Percentiles rank a stretch among this genome's conserved stretches.
Conservation (phyloP, 2,797 vertebrate genomes). For the Limosa lapponica region DNA sequence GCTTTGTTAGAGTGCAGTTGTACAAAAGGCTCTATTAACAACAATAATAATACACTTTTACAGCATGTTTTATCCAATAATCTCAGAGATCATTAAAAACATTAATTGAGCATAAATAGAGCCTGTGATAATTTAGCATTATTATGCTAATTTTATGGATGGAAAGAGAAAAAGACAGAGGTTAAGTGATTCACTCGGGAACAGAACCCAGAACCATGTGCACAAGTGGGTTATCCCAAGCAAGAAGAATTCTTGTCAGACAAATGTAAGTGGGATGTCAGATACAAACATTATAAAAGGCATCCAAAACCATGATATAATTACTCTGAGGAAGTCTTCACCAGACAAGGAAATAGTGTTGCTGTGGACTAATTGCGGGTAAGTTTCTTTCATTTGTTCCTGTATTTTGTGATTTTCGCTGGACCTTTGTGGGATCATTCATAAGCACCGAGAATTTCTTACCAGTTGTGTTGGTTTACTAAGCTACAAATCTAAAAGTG, state of each 20-base stretch:
- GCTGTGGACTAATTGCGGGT: background rate
- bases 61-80: constrained; percentile 39
- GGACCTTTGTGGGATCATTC: background rate
- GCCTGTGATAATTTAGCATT: constrained; percentile 44
- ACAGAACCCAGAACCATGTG: background rate
- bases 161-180: constrained; percentile 5
- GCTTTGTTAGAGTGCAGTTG: background rate
- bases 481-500: background rate
- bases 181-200: constrained; percentile 15
- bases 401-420: background rate
- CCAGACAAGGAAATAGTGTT: background rate
- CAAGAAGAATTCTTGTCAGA: background rate
- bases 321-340: background rate
- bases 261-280: background rate
- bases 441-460: background rate
- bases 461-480: background rate
- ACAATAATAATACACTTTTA: constrained; percentile 58
- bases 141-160: constrained; percentile 50
- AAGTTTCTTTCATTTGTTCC: background rate
- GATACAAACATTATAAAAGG: background rate
- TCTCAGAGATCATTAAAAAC: constrained; percentile 46
- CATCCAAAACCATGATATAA: background rate
- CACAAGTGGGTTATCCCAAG: background rate
- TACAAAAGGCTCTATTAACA: constrained; percentile 52
- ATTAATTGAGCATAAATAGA: constrained; percentile 53